Evolutionary conservation across 2,888 invertebrate genomes (phyloP).

Genomic region (Apotomis turbidana): DNA sequence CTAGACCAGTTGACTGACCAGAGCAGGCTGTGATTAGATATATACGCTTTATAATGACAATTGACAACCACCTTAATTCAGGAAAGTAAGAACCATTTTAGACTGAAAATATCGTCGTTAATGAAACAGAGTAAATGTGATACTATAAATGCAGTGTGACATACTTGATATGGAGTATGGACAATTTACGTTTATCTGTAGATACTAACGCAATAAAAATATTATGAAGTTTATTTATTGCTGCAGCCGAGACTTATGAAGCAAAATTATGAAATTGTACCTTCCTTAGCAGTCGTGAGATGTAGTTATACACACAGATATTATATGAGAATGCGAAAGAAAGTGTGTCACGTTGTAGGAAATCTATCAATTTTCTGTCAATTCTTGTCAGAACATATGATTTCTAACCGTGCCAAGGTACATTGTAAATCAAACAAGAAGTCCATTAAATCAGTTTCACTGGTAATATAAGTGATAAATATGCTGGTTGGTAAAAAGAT

Average conservation of each 20-base stretch:
- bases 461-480: not conserved
- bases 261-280: not conserved
- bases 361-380: constrained; percentile 24
- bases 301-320: not conserved
- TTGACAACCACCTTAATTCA: constrained; percentile 8
- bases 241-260: constrained; percentile 9
- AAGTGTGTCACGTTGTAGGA: constrained; percentile 6
- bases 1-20: constrained; percentile 48
- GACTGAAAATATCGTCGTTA: constrained; percentile 11
- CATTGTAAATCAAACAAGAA: constrained; percentile 15
- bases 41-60: not conserved
- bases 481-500: not conserved
- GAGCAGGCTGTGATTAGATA: constrained; percentile 24
- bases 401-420: not conserved
- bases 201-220: constrained; percentile 34
- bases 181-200: constrained; percentile 20
- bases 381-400: constrained; percentile 1
- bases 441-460: not conserved
- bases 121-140: constrained; percentile 11
- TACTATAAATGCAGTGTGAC: constrained; percentile 33
- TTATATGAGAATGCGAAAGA: not conserved
- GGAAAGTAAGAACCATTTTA: constrained; percentile 12
- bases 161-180: constrained; percentile 29
- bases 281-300: not conserved
- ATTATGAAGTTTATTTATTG: constrained; percentile 32